Conservation (phyloP, 2,113 vertebrate genomes). For the Salminus brasiliensis region DNA sequence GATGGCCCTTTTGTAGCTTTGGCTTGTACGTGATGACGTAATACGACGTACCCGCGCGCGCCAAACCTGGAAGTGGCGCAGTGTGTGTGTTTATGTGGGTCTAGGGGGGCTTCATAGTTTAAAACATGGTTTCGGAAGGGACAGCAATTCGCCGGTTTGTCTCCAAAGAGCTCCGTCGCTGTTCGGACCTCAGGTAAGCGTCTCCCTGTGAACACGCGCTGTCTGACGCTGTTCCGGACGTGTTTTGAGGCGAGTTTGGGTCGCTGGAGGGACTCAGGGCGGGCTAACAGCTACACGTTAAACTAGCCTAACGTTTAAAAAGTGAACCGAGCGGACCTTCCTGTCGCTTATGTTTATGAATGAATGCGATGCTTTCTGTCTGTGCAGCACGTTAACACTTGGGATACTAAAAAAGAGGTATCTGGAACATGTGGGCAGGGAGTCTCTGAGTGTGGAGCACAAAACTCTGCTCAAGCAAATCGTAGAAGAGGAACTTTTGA, state of each 20-base stretch:
- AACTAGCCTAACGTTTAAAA: no score
- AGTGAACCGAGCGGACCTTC: no score
- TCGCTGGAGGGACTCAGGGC: background rate
- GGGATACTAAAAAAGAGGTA: constrained; percentile 67
- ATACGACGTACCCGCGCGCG: constrained; percentile 37
- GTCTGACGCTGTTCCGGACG: background rate
- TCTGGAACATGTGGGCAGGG: constrained; percentile 52
- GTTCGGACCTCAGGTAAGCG: constrained; percentile 63
- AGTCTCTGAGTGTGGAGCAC: constrained; percentile 61
- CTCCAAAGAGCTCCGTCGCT: constrained; percentile 51
- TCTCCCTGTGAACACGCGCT: background rate
- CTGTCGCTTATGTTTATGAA: background rate
- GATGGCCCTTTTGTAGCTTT: no score
- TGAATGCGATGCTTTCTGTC: constrained; percentile 3
- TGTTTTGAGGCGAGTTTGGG: background rate
- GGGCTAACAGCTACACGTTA: background rate
- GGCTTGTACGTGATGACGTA: constrained; percentile 35
- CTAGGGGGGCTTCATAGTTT: no score
- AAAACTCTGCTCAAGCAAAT: constrained; percentile 63
- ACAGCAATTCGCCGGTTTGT: constrained; percentile 51
- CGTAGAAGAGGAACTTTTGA: constrained; percentile 70
- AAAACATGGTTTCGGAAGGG: constrained; percentile 43
- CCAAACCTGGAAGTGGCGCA: constrained; percentile 32
- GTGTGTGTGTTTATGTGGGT: background rate
- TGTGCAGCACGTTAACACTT: constrained; percentile 65